Conservation (phyloP, 1,140 invertebrate genomes). For the Zophobas atratus region DNA sequence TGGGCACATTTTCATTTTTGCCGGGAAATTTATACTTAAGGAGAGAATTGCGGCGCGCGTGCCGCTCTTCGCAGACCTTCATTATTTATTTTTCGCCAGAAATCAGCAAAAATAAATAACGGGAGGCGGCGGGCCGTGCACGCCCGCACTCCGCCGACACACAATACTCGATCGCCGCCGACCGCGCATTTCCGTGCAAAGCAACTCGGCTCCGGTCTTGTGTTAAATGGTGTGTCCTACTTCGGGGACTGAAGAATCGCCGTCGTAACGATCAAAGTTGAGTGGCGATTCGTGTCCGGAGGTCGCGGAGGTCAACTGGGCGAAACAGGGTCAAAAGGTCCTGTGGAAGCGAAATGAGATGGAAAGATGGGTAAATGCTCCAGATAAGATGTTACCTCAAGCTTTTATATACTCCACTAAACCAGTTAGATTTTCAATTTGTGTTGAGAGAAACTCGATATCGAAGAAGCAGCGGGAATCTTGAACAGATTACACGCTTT, state of each 20-base stretch:
- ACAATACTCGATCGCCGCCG: no score
- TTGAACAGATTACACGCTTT: conserved; percentile 50
- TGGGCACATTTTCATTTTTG: conserved; percentile 42
- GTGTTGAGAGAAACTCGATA: conserved; percentile 58
- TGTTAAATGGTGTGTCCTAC: background rate
- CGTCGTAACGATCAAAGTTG: background rate
- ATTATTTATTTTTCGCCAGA: conserved; percentile 25
- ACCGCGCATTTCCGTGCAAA: no score
- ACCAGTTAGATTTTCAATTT: conserved; percentile 60
- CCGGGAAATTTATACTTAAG: conserved; percentile 40
- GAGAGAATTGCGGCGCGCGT: conserved; percentile 23
- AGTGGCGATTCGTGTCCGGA: conserved; percentile 45
- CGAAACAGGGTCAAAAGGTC: conserved; percentile 49
- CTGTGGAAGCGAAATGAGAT: conserved; percentile 52
- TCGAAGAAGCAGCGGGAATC: conserved; percentile 47
- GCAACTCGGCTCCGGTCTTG: background rate
- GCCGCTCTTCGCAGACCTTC: background rate
- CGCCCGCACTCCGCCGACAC: no score
- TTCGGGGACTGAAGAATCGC: conserved; percentile 1
- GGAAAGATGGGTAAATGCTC: conserved; percentile 57
- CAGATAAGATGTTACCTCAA: conserved; percentile 59
- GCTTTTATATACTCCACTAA: conserved; percentile 58
- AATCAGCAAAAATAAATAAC: conserved; percentile 7
- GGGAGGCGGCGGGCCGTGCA: background rate
- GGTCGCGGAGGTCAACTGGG: conserved; percentile 43